phyloP scores from a whole-genome alignment of 2,797 vertebrate species.

The Taeniopygia guttata region DNA sequence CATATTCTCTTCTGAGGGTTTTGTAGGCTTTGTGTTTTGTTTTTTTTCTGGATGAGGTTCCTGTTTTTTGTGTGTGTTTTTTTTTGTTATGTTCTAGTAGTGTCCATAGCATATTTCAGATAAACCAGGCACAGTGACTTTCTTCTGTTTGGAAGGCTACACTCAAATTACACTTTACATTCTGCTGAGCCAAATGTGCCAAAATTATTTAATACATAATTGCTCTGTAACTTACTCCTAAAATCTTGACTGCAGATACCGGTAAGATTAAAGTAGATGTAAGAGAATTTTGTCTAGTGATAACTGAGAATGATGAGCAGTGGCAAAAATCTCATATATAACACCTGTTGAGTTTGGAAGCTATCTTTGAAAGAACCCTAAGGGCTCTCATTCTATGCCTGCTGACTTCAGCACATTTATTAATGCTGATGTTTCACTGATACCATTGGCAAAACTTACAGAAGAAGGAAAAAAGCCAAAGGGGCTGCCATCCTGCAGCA shows the following conservation, averaged over 20 bases:
- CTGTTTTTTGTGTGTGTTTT: not conserved
- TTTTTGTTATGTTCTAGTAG: not conserved
- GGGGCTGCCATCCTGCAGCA: not conserved
- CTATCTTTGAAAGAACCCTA: not conserved
- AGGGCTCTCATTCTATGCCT: not conserved
- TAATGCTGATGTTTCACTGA: not conserved
- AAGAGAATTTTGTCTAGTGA: not conserved
- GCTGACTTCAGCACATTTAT: not conserved
- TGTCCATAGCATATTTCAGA: not conserved
- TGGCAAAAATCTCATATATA: not conserved
- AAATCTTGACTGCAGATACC: not conserved
- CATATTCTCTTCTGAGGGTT: not conserved
- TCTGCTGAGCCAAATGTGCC: not conserved
- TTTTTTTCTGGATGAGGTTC: not conserved
- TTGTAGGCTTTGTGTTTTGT: not conserved
- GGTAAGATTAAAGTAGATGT: not conserved
- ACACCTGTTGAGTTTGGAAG: not conserved
- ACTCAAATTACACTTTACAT: not conserved
- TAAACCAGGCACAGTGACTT: not conserved
- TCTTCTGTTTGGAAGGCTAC: not conserved
- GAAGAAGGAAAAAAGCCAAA: not conserved
- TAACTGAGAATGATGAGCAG: not conserved
- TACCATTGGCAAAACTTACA: not conserved
- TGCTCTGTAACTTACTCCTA: not conserved
- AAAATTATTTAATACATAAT: not conserved